Base-by-base conservation (phyloP, 2,113 vertebrate species). In the Platysteira castanea region DNA sequence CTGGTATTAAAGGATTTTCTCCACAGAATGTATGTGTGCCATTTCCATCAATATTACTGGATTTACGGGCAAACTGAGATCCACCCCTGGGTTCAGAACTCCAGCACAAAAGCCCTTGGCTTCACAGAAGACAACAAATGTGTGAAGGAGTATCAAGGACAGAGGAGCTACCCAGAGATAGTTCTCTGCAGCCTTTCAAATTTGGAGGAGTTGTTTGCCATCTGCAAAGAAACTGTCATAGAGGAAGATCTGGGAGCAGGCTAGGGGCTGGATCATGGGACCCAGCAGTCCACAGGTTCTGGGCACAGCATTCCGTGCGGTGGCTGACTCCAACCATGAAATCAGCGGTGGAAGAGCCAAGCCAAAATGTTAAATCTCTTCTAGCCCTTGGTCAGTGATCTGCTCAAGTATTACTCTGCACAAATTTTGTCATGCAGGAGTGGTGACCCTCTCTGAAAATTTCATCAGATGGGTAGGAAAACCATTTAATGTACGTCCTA, bases 281-380 rank as follows among this genome's bases (percentile, higher is more conserved):
- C 7, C 24, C 39, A 79, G 65, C 46, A 60, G 26, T 9, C 37
- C 41, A 33, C 35, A 61, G n/a, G 50, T 76, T n/a, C 74, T 10
- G 46, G 65, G 59, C 57, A 90, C 11, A 68, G 75, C 50, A 26
- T 9, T 41, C 23, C 22, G 23, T 50, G 14, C 23, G 73, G 67
- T 0, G 0, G 15, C 26, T 8, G 14, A 46, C 21, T 42, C 42
- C 57, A 73, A 0, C 31, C 2, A 6, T 11, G 15, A 65, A 61
- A 83, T 76, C 27, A 47, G 67, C 0, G 0, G 7, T 14, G 7
- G 37, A 31, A 92, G 15, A 65, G n/a, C 11, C 59, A 61, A 5
- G 37, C 6, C 23, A 6, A 80, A 46, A n/a, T 3, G 22, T 52
- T 61, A 17, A 13, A 63, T 39, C 54, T 90, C 50, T 70, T 68